phyloP scores from a whole-genome alignment of 2,797 vertebrate species.

The Aeoliscus strigatus region DNA sequence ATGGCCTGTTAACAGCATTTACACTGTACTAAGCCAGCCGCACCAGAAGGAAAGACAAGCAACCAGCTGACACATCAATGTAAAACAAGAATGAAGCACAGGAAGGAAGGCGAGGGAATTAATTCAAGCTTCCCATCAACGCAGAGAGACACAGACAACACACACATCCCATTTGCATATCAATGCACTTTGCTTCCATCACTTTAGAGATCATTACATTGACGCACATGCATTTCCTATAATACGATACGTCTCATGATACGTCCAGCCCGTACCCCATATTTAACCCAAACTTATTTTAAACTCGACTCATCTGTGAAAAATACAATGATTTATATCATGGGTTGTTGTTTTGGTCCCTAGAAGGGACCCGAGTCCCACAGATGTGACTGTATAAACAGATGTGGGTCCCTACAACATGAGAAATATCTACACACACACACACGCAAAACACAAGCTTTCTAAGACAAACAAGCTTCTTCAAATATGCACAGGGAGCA shows the following conservation, averaged over 20 bases:
- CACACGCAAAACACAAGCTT: slow-evolving; percentile 9
- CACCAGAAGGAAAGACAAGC: slow-evolving; percentile 42
- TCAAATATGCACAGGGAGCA: slow-evolving; percentile 3
- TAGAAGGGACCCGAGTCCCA: too few relatives aligned
- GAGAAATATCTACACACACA: slow-evolving; percentile 3
- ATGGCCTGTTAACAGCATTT: too few relatives aligned
- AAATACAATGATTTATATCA: too few relatives aligned
- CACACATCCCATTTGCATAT: slow-evolving; percentile 13
- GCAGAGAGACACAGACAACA: slow-evolving; percentile 17
- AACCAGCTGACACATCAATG: slow-evolving; percentile 59
- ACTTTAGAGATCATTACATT: too few relatives aligned
- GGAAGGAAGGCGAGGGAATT: slow-evolving; percentile 44
- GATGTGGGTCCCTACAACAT: too few relatives aligned
- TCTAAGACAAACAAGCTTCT: slow-evolving; percentile 14
- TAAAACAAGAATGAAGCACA: slow-evolving; percentile 60
- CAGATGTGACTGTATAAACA: too few relatives aligned
- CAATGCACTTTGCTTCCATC: not conserved
- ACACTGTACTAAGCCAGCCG: slow-evolving; percentile 44
- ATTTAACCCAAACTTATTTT: too few relatives aligned
- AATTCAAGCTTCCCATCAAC: slow-evolving; percentile 48
- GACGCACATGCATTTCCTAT: too few relatives aligned
- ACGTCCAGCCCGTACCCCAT: too few relatives aligned
- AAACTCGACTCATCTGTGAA: too few relatives aligned
- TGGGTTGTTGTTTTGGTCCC: too few relatives aligned
- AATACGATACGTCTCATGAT: too few relatives aligned